These are phyloP conservation scores for Gadus chalcogrammus DNA, from an alignment of 2,113 vertebrate genomes.

Conservation along the genomic window DNA sequence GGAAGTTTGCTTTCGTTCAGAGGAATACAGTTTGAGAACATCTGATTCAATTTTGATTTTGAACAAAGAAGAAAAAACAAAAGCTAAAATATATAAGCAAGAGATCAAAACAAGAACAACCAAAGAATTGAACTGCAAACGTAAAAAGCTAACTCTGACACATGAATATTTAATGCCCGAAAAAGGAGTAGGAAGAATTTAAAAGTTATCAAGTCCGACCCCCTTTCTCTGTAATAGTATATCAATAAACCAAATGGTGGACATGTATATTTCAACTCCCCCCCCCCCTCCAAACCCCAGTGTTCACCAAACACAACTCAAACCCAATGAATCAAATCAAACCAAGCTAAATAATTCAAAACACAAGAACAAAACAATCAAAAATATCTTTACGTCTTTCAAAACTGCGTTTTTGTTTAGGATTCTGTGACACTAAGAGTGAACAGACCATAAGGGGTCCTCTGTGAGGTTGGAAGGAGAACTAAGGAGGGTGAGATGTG, in stretches of 20 bases:
- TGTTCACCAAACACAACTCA: no score
- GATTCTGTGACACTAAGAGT: background rate
- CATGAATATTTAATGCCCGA: background rate
- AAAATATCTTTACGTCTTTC: background rate
- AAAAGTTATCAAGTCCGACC: background rate
- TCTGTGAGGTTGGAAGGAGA: slow-evolving; percentile 49
- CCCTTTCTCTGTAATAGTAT: no score
- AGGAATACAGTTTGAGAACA: background rate
- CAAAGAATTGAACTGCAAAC: no score
- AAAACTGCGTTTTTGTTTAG: background rate
- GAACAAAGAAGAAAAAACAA: no score
- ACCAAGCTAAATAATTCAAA: background rate
- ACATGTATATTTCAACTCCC: no score
- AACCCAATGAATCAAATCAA: no score
- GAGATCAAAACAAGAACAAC: no score
- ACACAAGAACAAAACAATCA: background rate
- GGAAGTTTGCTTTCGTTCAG: background rate
- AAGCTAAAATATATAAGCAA: background rate
- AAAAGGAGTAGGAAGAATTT: background rate
- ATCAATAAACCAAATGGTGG: no score
- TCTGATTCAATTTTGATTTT: background rate
- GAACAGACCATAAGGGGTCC: background rate
- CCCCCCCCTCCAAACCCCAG: no score
- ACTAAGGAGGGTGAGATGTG: slow-evolving; percentile 59
- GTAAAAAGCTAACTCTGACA: background rate